Conservation (phyloP, 2,113 vertebrate species). For the Lota lota region DNA sequence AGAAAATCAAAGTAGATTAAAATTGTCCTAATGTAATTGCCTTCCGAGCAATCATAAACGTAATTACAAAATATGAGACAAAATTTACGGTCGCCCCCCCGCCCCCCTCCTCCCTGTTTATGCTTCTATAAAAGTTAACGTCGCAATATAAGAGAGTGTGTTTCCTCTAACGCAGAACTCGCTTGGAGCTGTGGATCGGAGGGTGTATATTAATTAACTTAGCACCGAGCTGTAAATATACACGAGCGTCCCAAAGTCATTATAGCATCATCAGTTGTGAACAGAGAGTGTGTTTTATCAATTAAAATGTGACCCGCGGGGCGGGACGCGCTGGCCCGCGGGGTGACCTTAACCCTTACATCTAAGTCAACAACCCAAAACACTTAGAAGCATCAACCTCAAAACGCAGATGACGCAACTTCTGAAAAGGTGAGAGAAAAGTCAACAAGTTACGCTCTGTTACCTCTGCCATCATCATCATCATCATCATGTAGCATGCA, state of each 20-base stretch:
- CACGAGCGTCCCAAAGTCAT: constrained; percentile 52
- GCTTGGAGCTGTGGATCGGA: constrained; percentile 11
- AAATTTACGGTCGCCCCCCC: constrained; percentile 57
- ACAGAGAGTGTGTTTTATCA: constrained; percentile 51
- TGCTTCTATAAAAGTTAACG: constrained; percentile 61
- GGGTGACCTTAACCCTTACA: constrained; percentile 29
- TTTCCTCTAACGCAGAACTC: constrained; percentile 30
- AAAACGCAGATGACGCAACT: neutral
- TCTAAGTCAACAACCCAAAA: constrained; percentile 10
- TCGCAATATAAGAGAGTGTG: constrained; percentile 60
- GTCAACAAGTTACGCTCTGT: constrained; percentile 7
- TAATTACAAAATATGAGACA: constrained; percentile 46
- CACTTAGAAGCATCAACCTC: constrained; percentile 4
- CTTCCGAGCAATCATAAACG: constrained; percentile 55
- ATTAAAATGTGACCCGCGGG: constrained; percentile 35
- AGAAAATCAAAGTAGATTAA: constrained; percentile 67
- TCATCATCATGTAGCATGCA: neutral
- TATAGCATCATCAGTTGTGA: constrained; percentile 65
- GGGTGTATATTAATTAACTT: constrained; percentile 47
- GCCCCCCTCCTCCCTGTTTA: constrained; percentile 43
- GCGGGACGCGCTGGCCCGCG: constrained; percentile 34
- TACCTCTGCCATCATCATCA: neutral
- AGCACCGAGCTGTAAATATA: constrained; percentile 49
- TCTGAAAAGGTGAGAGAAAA: constrained; percentile 15
- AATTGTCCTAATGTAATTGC: constrained; percentile 67